Base-by-base conservation (phyloP, 2,888 invertebrate genomes). In the Protodeltote pygarga region DNA sequence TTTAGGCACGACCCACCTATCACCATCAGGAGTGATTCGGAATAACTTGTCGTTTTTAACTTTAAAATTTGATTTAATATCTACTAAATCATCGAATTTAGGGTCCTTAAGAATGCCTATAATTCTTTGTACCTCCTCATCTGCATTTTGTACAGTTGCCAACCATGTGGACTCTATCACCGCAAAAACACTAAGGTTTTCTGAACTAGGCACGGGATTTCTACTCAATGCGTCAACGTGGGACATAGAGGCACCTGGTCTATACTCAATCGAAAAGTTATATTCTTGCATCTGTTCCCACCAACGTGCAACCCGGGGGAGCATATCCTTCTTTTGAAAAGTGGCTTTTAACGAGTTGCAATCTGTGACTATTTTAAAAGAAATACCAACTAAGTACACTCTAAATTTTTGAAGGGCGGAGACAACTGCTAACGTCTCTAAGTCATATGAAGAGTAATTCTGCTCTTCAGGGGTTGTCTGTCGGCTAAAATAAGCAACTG, bases 91-190 rank as follows among this genome's bases (percentile, higher is more conserved):
- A 10, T 21, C 28, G 4, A 23, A 25, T 13, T 27, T n/a, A n/a
- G 32, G n/a, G 13, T 25, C 25, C 10, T n/a, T 5, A 16, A 48
- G 20, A 8, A 41, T 32, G 5, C 37, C 28, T 13, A 5, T 24
- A 10, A 48, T 48, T 3, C 37, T 24, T 19, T 21, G 27, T 16
- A 49, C 37, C 16, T 49, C 48, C n/a, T 15, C 14, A 17, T 49
- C 48, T 9, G 5, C 20, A 10, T 9, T 16, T 16, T 42, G 37
- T 15, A 48, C 16, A 1, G 48, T 48, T 2, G 25, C 20, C 15
- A 48, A 27, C 34, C 47, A 47, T 4, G 33, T 27, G 1, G 14
- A 6, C 3, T n/a, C n/a, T n/a, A n/a, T n/a, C n/a, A n/a, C n/a
- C n/a, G n/a, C n/a, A n/a, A n/a, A n/a, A n/a, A n/a, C n/a, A n/a